Evolutionary conservation across 1,140 invertebrate species (phyloP).

Genomic region (Ylistrum balloti): DNA sequence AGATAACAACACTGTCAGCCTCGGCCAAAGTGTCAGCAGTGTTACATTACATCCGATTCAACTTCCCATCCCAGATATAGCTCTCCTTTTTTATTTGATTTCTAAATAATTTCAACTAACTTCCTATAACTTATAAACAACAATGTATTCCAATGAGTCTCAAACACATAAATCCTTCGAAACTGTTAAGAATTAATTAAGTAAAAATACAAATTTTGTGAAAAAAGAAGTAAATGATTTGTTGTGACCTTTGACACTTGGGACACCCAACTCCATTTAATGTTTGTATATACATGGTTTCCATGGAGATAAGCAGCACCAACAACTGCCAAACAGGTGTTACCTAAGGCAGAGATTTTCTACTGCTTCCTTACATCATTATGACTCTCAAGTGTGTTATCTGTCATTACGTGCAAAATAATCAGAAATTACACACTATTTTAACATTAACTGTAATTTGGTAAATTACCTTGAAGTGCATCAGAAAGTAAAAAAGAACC

Average conservation of each 20-base stretch:
- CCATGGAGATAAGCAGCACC: neutral
- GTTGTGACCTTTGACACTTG: too few species aligned
- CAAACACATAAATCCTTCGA: too few species aligned
- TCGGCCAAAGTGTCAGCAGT: neutral
- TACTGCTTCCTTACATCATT: neutral
- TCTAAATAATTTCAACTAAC: neutral
- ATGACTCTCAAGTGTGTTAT: neutral
- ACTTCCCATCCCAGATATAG: neutral
- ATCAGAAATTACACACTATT: constrained; percentile 13
- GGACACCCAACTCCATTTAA: neutral
- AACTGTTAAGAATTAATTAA: too few species aligned
- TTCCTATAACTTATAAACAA: too few species aligned
- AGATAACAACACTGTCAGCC: neutral
- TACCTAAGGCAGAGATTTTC: neutral
- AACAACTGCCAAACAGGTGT: neutral
- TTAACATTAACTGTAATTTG: constrained; percentile 13
- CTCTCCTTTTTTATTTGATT: neutral
- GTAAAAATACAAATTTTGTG: too few species aligned
- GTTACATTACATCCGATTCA: neutral
- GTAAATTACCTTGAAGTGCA: neutral
- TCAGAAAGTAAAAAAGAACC: too few species aligned
- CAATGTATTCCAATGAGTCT: too few species aligned
- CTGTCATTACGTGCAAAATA: constrained; percentile 1
- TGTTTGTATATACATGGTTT: neutral
- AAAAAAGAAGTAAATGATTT: too few species aligned